Evolutionary conservation across 2,113 vertebrate species (phyloP), one percentile per base, ranked within the genome.

Genomic region (Peromyscus maniculatus): DNA sequence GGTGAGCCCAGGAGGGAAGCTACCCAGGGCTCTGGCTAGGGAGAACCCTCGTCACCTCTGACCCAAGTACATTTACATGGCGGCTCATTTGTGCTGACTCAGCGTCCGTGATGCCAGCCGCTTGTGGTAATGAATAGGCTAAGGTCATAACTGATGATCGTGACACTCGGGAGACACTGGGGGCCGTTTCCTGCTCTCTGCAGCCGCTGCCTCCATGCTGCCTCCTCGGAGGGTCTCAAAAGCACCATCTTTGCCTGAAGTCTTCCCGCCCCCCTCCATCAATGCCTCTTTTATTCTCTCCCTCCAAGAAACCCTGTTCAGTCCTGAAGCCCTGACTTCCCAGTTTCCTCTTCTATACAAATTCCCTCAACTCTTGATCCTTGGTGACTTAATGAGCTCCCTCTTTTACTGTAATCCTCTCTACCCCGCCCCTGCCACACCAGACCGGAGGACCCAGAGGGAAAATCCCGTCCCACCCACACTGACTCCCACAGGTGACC

Each of bases 1-100:
- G 39, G 21, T 0, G 0, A 4, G 1, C 72, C 67, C 15, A 3
- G 17, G 17, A 64, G 59, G 0, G 21, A 71, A 43, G 36, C 13
- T 66, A 59, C 59, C 49, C 24, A 6, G 49, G 39, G 28, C 39
- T 83, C 28, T 36, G 49, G 33, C 24, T 22, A 1, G 79, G 71
- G 28, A 55, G 57, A 52, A 33, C 52, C 22, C 59, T 6, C 9
- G 28, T 55, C 31, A 59, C 31, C 46, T 52, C 75, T 36, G 21
- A n/a, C 59, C 21, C 16, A 16, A 11, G 21, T 31, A 39, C 4
- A 16, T 74, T 74, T 74, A 3, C 19, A 5, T 7, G 28, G 57
- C 1, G 7, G 78, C 72, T 22, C 39, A 3, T 43, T 49, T 33
- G 7, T 46, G 64, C 62, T 52, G 66, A 75, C 59, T 24, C 15